Evolutionary conservation across 2,888 invertebrate genomes (phyloP), one percentile per base, ranked within the genome.

Genomic region (Pollenia labialis): DNA sequence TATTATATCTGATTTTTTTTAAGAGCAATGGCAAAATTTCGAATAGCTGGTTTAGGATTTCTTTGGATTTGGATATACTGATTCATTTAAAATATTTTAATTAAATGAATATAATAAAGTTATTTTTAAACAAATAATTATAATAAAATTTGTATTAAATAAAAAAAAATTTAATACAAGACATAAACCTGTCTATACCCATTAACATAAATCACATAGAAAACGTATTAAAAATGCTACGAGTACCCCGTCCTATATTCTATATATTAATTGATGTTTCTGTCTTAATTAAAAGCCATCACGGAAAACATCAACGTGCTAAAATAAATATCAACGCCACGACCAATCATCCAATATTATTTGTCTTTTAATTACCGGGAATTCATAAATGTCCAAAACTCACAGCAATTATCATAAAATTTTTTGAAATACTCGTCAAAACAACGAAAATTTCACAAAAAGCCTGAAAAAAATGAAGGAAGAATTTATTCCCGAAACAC

Each of bases 321-420:
- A 66, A 71, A 62, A 68, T 48, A 32, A 32, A 74, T 50, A 72
- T 81, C 76, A 84, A 84, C 81, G 77, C 60, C 60, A 46, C 50
- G 32, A 75, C 79, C 83, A 56, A 69, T 84, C 87, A 77, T 81
- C 50, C 72, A 48, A 74, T 54, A 84, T 87, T 84, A 87, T 87
- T 84, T 81, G 81, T 77, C 81, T 84, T 87, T 87, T 87, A 87
- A 87, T 87, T 87, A 77, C 87, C 64, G 68, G 84, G 84, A 87
- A 87, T 87, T 87, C 87, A 87, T 87, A 87, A 87, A 87, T 69
- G 87, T 87, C 81, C 68, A 77, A 87, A 87, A 56, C 58, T 48
- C 77, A 64, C 62, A 84, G 66, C 81, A 84, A 87, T 87, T 81
- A 87, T 77, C 84, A 32, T 87, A 87, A 87, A 87, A 84, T 66